Base-by-base conservation (phyloP, 2,888 invertebrate genomes). In the Augochlorella aurata region DNA sequence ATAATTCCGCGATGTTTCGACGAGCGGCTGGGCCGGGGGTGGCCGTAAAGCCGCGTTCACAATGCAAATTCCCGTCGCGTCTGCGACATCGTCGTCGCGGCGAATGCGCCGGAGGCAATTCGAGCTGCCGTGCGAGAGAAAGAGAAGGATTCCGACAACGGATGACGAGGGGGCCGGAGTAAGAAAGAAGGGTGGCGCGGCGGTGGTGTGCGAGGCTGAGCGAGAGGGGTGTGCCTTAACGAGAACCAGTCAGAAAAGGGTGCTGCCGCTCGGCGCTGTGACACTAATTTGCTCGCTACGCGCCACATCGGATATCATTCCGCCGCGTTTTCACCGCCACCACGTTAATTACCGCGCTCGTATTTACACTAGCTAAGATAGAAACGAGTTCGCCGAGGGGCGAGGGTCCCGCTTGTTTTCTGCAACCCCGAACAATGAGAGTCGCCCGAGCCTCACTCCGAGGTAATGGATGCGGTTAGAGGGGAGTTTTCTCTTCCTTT, bases 291-390 rank as follows among this genome's bases (percentile, higher is more conserved):
- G 84, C 86, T 71, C 80, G 87, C 83, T 83, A 75, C 85, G 77
- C 76, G 83, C 80, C 79, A 73, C 85, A 80, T 78, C 79, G 86
- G 83, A 87, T 87, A 84, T 86, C 90, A 91, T 92, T 91, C 89
- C 89, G 89, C 86, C 90, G 89, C 90, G 90, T 91, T 92, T 89
- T 89, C 90, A 91, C 90, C 91, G 89, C 89, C 91, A 89, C 83
- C 90, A 80, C 85, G 91, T 92, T 93, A 92, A 93, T 93, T 92
- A 93, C 89, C 88, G 89, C 86, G 85, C 88, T 88, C 90, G 90
- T 91, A 90, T 91, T 92, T 90, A 90, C 79, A 78, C 83, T 77
- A 52, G 74, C 74, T 79, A 85, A 85, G 85, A 85, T 82, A 75
- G 83, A 88, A 81, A 83, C 81, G 77, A 82, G 79, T 78, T 66